A percentile compares a stretch with the other conserved stretches of the same genome.
Conservation (phyloP, 1,140 invertebrate genomes). For the Lithobius niger region DNA sequence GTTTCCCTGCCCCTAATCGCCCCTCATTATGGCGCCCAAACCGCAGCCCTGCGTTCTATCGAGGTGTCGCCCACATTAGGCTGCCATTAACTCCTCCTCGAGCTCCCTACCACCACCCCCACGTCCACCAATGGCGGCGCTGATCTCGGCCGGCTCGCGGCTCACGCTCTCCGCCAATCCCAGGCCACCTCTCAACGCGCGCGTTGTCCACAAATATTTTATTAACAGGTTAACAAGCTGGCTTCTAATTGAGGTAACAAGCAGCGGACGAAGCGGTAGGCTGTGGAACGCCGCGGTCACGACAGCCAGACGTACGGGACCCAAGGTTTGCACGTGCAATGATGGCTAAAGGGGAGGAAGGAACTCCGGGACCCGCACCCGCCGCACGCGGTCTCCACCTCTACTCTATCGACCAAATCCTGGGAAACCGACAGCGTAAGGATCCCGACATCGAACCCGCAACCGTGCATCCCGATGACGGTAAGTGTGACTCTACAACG, state of each 20-base stretch:
- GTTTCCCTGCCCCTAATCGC: no score
- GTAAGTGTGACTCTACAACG: no score
- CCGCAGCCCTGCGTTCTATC: no score
- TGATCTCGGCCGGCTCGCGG: no score
- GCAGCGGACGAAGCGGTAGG: background rate
- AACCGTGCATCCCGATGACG: no score
- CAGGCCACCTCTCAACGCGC: background rate
- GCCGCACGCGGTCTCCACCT: background rate
- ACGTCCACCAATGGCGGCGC: no score
- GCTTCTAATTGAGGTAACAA: constrained; percentile 3
- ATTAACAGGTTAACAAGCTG: constrained; percentile 5
- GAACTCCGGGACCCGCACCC: background rate
- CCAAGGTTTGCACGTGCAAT: background rate
- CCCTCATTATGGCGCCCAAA: no score
- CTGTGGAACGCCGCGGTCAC: background rate
- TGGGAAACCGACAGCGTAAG: background rate
- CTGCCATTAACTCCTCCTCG: no score
- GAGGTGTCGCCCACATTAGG: no score
- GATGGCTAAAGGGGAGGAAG: background rate
- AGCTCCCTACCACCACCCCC: no score
- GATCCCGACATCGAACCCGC: no score
- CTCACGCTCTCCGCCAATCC: no score
- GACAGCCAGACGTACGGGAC: background rate
- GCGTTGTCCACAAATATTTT: constrained; percentile 8
- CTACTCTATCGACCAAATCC: background rate